These are phyloP conservation scores for Cheilosia grossa DNA, from an alignment of 2,888 invertebrate genomes.

Conservation along the genomic window DNA sequence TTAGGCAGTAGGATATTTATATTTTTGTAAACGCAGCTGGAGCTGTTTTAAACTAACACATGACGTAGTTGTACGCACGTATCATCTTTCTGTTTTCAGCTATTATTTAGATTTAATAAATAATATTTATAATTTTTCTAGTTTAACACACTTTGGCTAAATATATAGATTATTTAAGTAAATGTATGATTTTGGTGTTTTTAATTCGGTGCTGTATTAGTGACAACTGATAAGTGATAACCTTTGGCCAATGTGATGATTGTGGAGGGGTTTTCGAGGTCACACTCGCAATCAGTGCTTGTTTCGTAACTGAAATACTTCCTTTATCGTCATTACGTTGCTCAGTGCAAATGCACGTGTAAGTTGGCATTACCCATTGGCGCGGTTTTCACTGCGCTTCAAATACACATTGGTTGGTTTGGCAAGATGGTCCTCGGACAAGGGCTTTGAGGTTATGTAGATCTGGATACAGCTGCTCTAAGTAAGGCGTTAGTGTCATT, in stretches of 20 bases:
- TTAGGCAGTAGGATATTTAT: constrained; percentile 58
- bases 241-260: neutral
- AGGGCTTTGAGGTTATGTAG: too few relatives aligned
- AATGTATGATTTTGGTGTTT: constrained; percentile 10
- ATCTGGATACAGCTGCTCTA: too few relatives aligned
- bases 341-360: too few relatives aligned
- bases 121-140: constrained; percentile 57
- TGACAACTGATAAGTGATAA: constrained; percentile 2
- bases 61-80: constrained; percentile 45
- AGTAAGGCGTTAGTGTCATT: too few relatives aligned
- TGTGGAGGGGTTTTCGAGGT: too few relatives aligned
- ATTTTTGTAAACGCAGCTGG: constrained; percentile 62
- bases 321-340: too few relatives aligned
- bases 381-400: too few relatives aligned
- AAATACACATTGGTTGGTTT: too few relatives aligned
- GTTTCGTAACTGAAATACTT: too few relatives aligned
- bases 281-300: too few relatives aligned
- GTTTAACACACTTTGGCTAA: constrained; percentile 38
- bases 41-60: constrained; percentile 41
- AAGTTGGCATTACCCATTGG: too few relatives aligned
- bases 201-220: neutral
- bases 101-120: constrained; percentile 47
- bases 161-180: constrained; percentile 45
- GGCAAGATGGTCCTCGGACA: too few relatives aligned
- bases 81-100: constrained; percentile 14